Evolutionary conservation across 1,140 invertebrate genomes (phyloP), one percentile per base, ranked within the genome.

Genomic region (Aphelinus certus): DNA sequence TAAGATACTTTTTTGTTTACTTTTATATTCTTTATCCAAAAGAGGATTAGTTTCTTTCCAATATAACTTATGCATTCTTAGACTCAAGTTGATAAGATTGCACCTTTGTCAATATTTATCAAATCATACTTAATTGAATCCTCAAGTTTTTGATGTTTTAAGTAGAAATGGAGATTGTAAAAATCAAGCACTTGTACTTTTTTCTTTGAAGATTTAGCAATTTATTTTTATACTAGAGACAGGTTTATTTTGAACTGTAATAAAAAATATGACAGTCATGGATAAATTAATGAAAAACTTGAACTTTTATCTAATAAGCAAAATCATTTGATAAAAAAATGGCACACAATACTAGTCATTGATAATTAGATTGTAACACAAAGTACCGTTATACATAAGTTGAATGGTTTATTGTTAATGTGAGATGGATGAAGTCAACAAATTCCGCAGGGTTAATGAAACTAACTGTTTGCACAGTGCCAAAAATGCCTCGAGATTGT

Each of bases 311-410:
- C 5, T 26, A 58, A 57, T 9, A 47, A 70, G 47, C 47, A 46
- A 65, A 64, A 46, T 51, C 56, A 57, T 66, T 56, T 57, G 48
- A 72, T 60, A 60, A 60, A 48, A 68, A 45, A 60, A 71, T 71
- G 68, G 64, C 71, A 73, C 63, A 71, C 56, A 71, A 48, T 76
- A 71, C 74, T 76, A 76, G 74, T 76, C 74, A 76, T 60, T 43
- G 48, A 51, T 66, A 76, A 76, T 76, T 76, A 76, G 61, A 71
- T 76, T 47, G 43, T 75, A 62, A 73, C 26, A 64, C 56, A 61
- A 67, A 71, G 49, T 75, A 70, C 26, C 55, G 47, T 71, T 75
- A 60, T 65, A 58, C 48, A 65, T 65, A 75, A 75, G 57, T 47
- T 57, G 56, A 71, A 70, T 63, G 6, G 69, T 62, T 70, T 60